Conservation (phyloP, 2,797 vertebrate genomes). For the Spinibarbus caldwelli region DNA sequence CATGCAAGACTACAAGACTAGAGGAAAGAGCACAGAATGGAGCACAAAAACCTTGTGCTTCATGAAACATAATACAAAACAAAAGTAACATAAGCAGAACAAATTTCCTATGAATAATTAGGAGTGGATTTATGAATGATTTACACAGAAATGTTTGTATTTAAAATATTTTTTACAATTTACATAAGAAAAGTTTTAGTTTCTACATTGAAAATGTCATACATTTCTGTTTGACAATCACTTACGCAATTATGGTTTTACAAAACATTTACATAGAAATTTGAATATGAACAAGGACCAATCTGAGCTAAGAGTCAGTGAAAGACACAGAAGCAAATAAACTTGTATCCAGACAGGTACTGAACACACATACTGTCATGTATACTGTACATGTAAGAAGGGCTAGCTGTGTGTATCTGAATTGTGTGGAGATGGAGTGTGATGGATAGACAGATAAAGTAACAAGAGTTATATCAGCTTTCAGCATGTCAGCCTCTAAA, state of each 20-base stretch:
- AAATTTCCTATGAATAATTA: neutral
- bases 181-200: neutral
- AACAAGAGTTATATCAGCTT: conserved; percentile 38
- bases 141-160: neutral
- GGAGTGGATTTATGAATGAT: neutral
- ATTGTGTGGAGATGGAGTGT: conserved; percentile 26
- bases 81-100: neutral
- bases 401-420: neutral
- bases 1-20: neutral
- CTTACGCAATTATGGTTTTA: neutral
- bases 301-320: neutral
- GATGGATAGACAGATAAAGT: conserved; percentile 29
- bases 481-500: neutral
- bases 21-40: neutral
- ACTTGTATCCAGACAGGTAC: neutral
- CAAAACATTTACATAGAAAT: neutral
- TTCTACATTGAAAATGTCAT: neutral
- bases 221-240: neutral
- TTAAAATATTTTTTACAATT: neutral
- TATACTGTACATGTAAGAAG: neutral
- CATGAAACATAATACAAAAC: neutral
- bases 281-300: neutral
- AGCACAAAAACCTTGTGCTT: neutral
- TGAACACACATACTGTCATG: conserved; percentile 1
- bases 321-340: neutral